Conservation (phyloP, 1,140 invertebrate genomes). For the Limonius californicus region DNA sequence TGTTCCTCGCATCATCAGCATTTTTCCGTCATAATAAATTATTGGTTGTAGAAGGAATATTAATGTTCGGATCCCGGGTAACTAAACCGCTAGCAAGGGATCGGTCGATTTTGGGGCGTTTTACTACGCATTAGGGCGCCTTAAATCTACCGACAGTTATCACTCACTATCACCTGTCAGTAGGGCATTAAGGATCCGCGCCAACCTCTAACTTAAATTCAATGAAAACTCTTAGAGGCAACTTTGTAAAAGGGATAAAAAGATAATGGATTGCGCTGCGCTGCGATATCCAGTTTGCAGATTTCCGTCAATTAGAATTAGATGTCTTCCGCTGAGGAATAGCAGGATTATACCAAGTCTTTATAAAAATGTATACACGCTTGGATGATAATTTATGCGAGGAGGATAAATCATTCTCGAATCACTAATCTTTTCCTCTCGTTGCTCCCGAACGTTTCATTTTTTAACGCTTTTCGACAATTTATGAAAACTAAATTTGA, state of each 20-base stretch:
- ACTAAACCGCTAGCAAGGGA: too few relatives aligned
- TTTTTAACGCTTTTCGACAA: too few relatives aligned
- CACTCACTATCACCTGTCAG: background rate
- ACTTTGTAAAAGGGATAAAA: constrained; percentile 12
- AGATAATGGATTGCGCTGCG: constrained; percentile 21
- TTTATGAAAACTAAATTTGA: too few relatives aligned
- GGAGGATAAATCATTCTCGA: constrained; percentile 24
- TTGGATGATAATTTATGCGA: constrained; percentile 26
- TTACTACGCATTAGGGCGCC: background rate
- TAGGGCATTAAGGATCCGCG: background rate
- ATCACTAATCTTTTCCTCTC: too few relatives aligned
- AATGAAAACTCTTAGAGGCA: constrained; percentile 1
- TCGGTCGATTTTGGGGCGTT: background rate
- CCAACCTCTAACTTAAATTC: background rate
- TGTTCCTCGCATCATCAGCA: too few relatives aligned
- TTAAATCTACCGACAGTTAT: background rate
- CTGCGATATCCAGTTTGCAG: constrained; percentile 9
- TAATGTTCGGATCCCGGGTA: too few relatives aligned
- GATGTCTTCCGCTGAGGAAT: constrained; percentile 22
- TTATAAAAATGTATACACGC: constrained; percentile 28
- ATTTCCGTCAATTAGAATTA: constrained; percentile 24
- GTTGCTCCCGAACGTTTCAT: too few relatives aligned
- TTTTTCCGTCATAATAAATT: too few relatives aligned
- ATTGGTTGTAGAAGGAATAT: too few relatives aligned
- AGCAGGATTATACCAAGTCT: constrained; percentile 20